Percentiles rank a stretch among this genome's conserved stretches.
phyloP scores from a whole-genome alignment of 1,140 invertebrate species.

The Rhyacophila brunnea region DNA sequence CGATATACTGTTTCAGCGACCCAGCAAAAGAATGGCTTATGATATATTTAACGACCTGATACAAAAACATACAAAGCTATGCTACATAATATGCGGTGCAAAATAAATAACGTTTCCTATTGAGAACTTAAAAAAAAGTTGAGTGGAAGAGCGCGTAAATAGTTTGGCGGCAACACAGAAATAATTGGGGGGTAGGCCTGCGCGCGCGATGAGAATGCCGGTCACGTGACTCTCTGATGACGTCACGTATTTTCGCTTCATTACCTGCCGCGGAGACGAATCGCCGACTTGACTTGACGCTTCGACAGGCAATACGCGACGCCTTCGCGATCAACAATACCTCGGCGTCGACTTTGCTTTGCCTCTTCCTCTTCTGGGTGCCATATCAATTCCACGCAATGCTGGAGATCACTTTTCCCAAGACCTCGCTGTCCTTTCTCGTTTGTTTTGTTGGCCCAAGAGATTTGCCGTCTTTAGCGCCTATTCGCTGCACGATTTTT shows the following conservation, averaged over 20 bases:
- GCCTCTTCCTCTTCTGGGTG: neutral
- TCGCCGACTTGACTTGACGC: conserved; percentile 5
- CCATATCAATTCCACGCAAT: neutral
- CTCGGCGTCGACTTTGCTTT: neutral
- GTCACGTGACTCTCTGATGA: conserved; percentile 21
- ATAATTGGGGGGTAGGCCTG: conserved; percentile 5
- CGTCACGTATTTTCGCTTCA: conserved; percentile 26
- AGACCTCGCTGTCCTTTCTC: neutral
- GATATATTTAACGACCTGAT: too few species aligned
- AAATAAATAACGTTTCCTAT: too few species aligned
- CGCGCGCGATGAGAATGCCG: conserved; percentile 14
- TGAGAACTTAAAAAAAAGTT: too few species aligned
- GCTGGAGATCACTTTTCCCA: neutral
- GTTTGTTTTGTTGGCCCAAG: neutral
- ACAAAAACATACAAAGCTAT: too few species aligned
- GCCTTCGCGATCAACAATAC: neutral
- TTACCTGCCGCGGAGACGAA: conserved; percentile 22
- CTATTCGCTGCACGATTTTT: too few species aligned
- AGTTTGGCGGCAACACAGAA: conserved; percentile 4
- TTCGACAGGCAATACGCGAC: neutral
- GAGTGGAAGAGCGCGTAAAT: too few species aligned
- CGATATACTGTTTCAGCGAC: too few species aligned
- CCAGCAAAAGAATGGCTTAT: too few species aligned
- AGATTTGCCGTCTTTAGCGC: too few species aligned
- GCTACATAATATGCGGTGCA: too few species aligned